A percentile compares a stretch with the other conserved stretches of the same genome.
Conservation (phyloP, 2,888 invertebrate genomes). For the Acleris literana region DNA sequence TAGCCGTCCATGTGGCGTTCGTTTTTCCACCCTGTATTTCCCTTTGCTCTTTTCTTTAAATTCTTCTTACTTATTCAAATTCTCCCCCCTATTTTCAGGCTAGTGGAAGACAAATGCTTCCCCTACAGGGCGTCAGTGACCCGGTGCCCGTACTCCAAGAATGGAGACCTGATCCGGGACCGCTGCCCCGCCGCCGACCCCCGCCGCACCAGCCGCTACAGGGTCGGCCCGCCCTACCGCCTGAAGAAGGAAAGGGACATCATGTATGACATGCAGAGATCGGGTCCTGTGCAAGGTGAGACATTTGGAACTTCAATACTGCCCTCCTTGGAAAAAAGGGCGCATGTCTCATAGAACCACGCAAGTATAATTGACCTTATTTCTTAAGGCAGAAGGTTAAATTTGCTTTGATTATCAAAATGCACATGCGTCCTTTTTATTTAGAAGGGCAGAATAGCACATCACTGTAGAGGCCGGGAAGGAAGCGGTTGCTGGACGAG, state of each 20-base stretch:
- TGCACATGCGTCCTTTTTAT: too few species aligned
- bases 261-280: constrained; percentile 94
- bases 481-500: too few species aligned
- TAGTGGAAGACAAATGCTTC: constrained; percentile 93
- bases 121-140: constrained; percentile 88
- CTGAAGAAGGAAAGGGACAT: constrained; percentile 91
- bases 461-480: too few species aligned
- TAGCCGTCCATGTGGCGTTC: too few species aligned
- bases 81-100: constrained; percentile 77
- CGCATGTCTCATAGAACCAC: too few species aligned
- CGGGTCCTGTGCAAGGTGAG: constrained; percentile 96
- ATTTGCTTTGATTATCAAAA: too few species aligned
- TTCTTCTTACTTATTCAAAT: not conserved
- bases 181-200: constrained; percentile 82
- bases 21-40: too few species aligned
- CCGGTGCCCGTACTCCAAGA: constrained; percentile 84
- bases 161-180: constrained; percentile 72
- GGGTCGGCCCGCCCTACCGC: constrained; percentile 90
- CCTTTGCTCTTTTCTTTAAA: not conserved
- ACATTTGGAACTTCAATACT: too few species aligned
- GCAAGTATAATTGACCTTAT: too few species aligned
- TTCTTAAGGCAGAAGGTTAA: too few species aligned
- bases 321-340: too few species aligned
- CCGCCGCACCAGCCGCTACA: constrained; percentile 85
- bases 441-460: too few species aligned